Percentiles rank a stretch among this genome's conserved stretches.
These are phyloP conservation scores for Epistrophe grossulariae DNA, from an alignment of 2,888 invertebrate species.

Conservation along the genomic window DNA sequence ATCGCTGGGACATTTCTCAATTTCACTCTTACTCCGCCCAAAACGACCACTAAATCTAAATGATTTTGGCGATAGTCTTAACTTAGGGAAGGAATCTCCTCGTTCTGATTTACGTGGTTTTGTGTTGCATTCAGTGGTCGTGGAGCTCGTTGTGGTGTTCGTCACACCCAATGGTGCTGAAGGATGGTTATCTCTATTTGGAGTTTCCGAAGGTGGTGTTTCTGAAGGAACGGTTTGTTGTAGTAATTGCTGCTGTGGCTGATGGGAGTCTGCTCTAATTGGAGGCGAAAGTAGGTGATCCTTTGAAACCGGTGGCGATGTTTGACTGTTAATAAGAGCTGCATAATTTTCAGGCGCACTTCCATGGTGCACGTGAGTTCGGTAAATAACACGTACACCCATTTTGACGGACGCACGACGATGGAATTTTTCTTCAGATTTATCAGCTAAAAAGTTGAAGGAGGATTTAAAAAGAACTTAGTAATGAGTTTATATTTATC, in stretches of 20 bases:
- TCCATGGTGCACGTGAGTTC: constrained; percentile 80
- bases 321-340: constrained; percentile 79
- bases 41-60: constrained; percentile 83
- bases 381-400: constrained; percentile 93
- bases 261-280: constrained; percentile 34
- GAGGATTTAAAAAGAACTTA: background rate
- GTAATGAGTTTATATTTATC: no score
- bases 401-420: constrained; percentile 92
- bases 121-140: constrained; percentile 25
- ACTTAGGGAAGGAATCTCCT: constrained; percentile 82
- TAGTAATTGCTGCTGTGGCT: constrained; percentile 27
- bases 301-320: constrained; percentile 79
- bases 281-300: constrained; percentile 55
- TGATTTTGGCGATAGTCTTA: constrained; percentile 82
- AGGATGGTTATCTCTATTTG: constrained; percentile 26
- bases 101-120: constrained; percentile 81
- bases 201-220: constrained; percentile 21
- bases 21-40: constrained; percentile 83
- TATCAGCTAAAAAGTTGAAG: constrained; percentile 87
- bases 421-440: constrained; percentile 92
- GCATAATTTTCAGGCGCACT: constrained; percentile 80
- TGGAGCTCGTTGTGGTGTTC: constrained; percentile 22
- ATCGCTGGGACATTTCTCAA: constrained; percentile 81
- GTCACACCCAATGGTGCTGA: background rate
- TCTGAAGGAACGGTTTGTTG: constrained; percentile 49